These are phyloP conservation scores for Amiota minor DNA, from an alignment of 2,888 invertebrate species.

Conservation along the genomic window DNA sequence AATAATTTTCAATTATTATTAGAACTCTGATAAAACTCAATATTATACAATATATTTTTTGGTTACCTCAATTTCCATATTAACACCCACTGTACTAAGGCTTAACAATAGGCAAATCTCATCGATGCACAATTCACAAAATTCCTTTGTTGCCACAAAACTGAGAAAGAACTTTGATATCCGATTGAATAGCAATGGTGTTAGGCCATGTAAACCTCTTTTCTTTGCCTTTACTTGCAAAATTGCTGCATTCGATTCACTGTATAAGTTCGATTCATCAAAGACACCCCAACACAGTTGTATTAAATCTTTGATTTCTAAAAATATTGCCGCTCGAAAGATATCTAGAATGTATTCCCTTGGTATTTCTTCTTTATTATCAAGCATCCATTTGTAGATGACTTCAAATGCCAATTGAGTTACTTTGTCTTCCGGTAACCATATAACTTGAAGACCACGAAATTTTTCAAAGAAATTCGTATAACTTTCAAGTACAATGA, in stretches of 20 bases:
- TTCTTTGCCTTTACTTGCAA: background rate
- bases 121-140: conserved; percentile 7
- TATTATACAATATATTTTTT: background rate
- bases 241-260: background rate
- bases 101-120: conserved; percentile 16
- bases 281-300: background rate
- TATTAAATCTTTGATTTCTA: background rate
- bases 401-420: background rate
- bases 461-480: background rate
- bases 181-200: conserved; percentile 1
- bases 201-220: background rate
- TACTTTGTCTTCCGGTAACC: conserved; percentile 2
- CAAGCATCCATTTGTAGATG: conserved; percentile 21
- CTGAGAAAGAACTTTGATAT: conserved; percentile 9
- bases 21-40: background rate
- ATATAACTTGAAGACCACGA: background rate
- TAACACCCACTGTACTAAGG: conserved; percentile 14
- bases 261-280: background rate
- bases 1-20: background rate
- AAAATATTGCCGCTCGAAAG: background rate
- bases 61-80: conserved; percentile 23
- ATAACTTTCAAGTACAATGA: background rate
- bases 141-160: conserved; percentile 18
- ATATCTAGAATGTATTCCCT: background rate
- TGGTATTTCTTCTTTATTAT: background rate